These are phyloP conservation scores for Biston stratarius DNA, from an alignment of 2,888 invertebrate species.

Conservation along the genomic window DNA sequence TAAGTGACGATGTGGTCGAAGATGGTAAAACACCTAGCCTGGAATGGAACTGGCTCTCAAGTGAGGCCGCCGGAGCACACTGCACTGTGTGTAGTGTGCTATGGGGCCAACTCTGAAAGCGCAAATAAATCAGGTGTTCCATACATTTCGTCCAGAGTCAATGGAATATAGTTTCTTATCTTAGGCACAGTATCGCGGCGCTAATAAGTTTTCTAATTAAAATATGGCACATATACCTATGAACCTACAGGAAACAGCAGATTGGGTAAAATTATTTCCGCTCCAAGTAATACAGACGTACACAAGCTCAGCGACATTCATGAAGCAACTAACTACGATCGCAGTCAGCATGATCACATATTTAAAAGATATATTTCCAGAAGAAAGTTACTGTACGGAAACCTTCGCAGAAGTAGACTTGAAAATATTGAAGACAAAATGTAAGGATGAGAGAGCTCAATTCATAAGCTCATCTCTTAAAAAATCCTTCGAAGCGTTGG, in stretches of 20 bases:
- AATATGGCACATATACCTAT: not conserved
- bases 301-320: conserved; percentile 71
- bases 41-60: too few relatives aligned
- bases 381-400: conserved; percentile 65
- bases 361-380: conserved; percentile 65
- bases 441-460: conserved; percentile 68
- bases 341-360: conserved; percentile 73
- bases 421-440: conserved; percentile 67
- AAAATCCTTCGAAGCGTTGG: conserved; percentile 76
- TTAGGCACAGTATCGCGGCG: too few relatives aligned
- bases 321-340: conserved; percentile 74
- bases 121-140: too few relatives aligned
- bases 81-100: too few relatives aligned
- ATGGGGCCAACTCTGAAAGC: too few relatives aligned
- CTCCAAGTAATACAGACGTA: conserved; percentile 68
- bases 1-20: too few relatives aligned
- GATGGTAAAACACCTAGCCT: too few relatives aligned
- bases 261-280: conserved; percentile 71
- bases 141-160: too few relatives aligned
- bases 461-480: conserved; percentile 67
- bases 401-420: conserved; percentile 64
- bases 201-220: not conserved
- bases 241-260: conserved; percentile 54
- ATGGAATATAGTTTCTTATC: too few relatives aligned
- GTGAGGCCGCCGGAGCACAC: too few relatives aligned